phyloP scores from a whole-genome alignment of 2,888 invertebrate genomes.

The Stenodema calcarata region DNA sequence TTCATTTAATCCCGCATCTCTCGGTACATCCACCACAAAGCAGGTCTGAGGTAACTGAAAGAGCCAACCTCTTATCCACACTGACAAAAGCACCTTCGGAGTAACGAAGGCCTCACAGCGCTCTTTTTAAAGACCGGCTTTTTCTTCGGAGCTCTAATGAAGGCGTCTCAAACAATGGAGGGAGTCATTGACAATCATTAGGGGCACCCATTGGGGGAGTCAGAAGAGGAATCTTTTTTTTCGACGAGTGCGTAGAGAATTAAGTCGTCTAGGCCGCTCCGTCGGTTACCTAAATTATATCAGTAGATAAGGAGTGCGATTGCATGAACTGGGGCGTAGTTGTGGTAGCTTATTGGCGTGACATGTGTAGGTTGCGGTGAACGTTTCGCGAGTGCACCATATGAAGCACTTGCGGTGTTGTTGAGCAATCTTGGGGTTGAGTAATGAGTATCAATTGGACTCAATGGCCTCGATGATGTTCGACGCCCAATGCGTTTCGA shows the following conservation, averaged over 20 bases:
- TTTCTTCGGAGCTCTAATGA: neutral
- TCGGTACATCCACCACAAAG: neutral
- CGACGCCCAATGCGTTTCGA: no score
- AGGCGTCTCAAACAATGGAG: neutral
- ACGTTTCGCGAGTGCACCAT: no score
- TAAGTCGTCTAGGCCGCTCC: neutral
- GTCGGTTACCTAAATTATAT: neutral
- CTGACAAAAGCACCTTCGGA: neutral
- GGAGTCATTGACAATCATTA: neutral
- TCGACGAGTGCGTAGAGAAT: neutral
- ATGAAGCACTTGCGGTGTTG: neutral
- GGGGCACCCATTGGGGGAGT: neutral
- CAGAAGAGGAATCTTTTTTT: neutral
- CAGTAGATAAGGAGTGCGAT: neutral
- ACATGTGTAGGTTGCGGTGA: neutral
- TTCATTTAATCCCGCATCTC: no score
- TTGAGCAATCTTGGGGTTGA: no score
- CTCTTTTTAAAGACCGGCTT: neutral
- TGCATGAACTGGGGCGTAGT: neutral
- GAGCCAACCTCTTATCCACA: neutral
- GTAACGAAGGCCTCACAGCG: neutral
- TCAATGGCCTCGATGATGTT: no score
- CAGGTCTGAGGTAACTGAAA: neutral
- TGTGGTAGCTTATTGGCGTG: neutral
- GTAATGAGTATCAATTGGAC: no score